Evolutionary conservation across 1,140 invertebrate species (phyloP).

Genomic region (Tyrophagus putrescentiae): DNA sequence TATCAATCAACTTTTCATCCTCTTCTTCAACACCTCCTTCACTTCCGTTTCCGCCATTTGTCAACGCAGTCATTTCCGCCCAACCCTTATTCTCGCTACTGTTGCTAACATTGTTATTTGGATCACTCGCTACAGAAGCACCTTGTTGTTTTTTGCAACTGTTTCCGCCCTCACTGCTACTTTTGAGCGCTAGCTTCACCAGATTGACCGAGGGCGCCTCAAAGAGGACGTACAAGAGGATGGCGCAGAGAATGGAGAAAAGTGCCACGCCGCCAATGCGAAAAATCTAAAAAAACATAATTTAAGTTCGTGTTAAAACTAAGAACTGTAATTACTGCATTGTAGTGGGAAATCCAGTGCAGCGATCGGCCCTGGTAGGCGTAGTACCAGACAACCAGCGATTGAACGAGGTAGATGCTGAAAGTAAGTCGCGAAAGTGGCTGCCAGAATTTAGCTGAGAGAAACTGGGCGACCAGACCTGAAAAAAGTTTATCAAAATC

Average conservation of each 20-base stretch:
- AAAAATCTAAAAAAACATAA: slow-evolving; percentile 10
- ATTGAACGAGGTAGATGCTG: slow-evolving; percentile 17
- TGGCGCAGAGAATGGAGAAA: slow-evolving; percentile 6
- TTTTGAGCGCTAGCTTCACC: slow-evolving; percentile 8
- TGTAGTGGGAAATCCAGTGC: slow-evolving; percentile 15
- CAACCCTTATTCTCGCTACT: not conserved
- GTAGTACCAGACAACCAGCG: slow-evolving; percentile 20
- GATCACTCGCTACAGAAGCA: not conserved
- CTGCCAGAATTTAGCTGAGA: slow-evolving; percentile 17
- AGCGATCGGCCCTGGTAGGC: not conserved
- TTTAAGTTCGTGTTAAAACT: not conserved
- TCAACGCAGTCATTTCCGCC: no score
- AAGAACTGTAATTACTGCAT: slow-evolving; percentile 10
- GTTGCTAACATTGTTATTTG: slow-evolving; percentile 2
- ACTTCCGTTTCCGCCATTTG: no score
- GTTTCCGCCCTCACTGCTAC: not conserved
- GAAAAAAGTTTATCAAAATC: not conserved
- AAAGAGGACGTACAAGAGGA: slow-evolving; percentile 11
- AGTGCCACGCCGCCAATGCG: slow-evolving; percentile 9
- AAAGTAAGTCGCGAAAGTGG: slow-evolving; percentile 16
- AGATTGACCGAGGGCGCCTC: slow-evolving; percentile 18
- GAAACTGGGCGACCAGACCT: not conserved
- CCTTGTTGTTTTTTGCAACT: no score
- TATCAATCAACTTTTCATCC: not conserved
- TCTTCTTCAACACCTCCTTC: no score